A percentile compares a stretch with the other conserved stretches of the same genome.
Evolutionary conservation across 2,797 vertebrate genomes (phyloP).

Genomic region (Argentina silus): DNA sequence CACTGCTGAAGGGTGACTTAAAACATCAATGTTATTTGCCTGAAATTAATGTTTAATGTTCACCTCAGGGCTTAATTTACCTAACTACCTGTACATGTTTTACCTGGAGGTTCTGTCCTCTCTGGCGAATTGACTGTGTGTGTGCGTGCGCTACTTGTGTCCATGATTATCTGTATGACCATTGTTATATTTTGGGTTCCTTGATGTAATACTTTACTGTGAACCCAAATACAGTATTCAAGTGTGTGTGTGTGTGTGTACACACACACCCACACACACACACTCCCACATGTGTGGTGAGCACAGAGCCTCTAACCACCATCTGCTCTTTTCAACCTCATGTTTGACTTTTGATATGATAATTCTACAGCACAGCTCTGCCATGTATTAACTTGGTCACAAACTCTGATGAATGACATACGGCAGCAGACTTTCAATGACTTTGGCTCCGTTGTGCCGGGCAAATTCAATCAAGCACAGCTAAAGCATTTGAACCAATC

Average conservation of each 20-base stretch:
- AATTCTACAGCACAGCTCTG: background rate
- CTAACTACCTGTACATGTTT: background rate
- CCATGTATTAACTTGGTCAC: background rate
- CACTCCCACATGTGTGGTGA: background rate
- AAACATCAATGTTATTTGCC: no score
- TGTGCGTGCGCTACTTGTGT: slow-evolving; percentile 21
- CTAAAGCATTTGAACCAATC: no score
- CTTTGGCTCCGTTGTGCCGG: background rate
- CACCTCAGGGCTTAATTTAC: background rate
- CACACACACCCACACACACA: no score
- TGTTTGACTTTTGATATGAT: background rate
- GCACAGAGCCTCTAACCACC: background rate
- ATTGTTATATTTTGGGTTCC: no score
- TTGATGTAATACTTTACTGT: no score
- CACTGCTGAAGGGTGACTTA: no score
- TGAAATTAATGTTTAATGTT: no score
- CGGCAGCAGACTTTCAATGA: background rate
- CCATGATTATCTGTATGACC: no score
- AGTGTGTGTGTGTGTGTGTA: background rate
- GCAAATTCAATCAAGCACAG: no score
- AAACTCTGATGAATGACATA: background rate
- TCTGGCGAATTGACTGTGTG: slow-evolving; percentile 60
- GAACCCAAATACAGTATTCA: no score
- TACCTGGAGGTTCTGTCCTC: slow-evolving; percentile 15
- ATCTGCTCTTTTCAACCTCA: background rate